A percentile compares a stretch with the other conserved stretches of the same genome.
These are phyloP conservation scores for Grammomys dolichurus DNA, from an alignment of 2,113 vertebrate species.

Conservation along the genomic window DNA sequence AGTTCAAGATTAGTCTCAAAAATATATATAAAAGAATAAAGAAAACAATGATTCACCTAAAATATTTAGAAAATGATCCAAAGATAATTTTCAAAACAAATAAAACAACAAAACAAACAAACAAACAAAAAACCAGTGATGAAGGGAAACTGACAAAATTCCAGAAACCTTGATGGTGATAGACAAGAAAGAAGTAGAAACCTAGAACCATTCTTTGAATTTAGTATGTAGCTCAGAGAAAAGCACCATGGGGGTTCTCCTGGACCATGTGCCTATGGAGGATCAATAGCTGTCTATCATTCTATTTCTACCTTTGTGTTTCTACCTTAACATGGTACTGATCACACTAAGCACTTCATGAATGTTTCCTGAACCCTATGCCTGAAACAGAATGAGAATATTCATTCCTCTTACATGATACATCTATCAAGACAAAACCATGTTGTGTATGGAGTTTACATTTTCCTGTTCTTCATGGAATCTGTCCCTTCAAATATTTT, in stretches of 20 bases:
- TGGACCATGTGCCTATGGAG: not conserved
- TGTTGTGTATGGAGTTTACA: not conserved
- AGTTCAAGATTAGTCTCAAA: not conserved
- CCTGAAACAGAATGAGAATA: not conserved
- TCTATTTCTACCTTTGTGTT: not conserved
- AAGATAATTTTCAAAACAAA: not conserved
- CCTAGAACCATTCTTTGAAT: not conserved
- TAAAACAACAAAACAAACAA: not conserved
- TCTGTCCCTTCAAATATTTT: not conserved
- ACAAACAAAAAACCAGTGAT: not conserved
- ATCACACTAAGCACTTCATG: not conserved
- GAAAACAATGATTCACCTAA: not conserved
- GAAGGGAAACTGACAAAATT: not conserved
- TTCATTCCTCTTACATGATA: not conserved
- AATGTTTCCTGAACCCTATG: not conserved
- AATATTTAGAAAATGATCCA: not conserved
- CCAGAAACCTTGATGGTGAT: not conserved
- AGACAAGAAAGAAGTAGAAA: not conserved
- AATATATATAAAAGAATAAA: not conserved
- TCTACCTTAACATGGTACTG: fast-evolving
- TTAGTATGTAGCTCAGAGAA: not conserved
- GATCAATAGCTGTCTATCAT: fast-evolving
- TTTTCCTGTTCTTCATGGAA: not conserved
- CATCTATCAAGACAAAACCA: too few relatives aligned
- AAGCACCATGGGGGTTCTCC: not conserved